Percentiles rank a stretch among this genome's conserved stretches.
phyloP scores from a whole-genome alignment of 2,113 vertebrate genomes.

The Centropus unirufus region DNA sequence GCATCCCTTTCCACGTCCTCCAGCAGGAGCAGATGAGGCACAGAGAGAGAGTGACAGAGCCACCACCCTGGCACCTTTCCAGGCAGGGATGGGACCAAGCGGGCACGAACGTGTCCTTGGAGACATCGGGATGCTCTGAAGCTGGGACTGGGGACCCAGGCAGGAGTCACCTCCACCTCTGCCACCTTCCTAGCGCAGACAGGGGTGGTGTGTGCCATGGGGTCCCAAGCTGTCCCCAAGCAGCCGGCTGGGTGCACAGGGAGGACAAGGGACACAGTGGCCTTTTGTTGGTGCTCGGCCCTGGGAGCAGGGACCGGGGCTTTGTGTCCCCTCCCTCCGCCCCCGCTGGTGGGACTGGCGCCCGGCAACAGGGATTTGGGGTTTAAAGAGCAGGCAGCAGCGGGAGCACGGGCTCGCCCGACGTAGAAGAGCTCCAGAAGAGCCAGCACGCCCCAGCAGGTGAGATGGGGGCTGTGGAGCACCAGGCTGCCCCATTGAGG shows the following conservation, averaged over 20 bases:
- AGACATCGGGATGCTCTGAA: neutral
- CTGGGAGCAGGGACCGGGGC: conserved; percentile 2
- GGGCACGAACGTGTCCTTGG: neutral
- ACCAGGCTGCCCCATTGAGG: accelerated
- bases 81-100: neutral
- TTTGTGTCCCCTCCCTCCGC: conserved; percentile 58
- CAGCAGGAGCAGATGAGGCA: neutral
- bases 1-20: neutral
- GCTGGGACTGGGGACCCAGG: neutral
- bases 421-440: neutral
- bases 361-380: conserved; percentile 33
- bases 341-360: neutral
- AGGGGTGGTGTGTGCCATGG: neutral
- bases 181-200: neutral
- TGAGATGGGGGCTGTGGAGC: neutral
- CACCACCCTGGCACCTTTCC: neutral
- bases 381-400: conserved; percentile 47
- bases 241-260: neutral
- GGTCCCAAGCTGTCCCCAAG: neutral
- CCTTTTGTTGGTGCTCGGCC: conserved; percentile 56
- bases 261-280: conserved; percentile 43
- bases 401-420: neutral
- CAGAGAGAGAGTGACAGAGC: accelerated
- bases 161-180: neutral
- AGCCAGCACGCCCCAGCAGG: neutral